Evolutionary conservation across 1,140 invertebrate species (phyloP).

Genomic region (Tetranychus cinnabarinus): DNA sequence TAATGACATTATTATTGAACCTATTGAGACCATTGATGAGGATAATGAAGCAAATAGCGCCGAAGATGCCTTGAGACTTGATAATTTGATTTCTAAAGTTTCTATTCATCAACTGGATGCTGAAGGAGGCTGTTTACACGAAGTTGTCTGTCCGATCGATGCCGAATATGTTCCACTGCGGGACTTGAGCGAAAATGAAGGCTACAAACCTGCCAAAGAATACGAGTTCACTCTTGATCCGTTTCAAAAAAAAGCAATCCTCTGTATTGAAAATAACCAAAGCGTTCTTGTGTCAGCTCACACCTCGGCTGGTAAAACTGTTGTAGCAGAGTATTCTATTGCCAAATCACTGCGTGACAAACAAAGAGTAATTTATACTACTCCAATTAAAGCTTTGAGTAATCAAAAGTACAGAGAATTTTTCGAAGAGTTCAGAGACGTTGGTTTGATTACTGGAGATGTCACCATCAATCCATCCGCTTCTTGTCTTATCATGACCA

Average conservation of each 20-base stretch:
- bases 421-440: constrained; percentile 89
- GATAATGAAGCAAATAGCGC: neutral
- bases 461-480: constrained; percentile 96
- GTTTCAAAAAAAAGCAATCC: constrained; percentile 91
- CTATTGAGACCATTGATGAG: neutral
- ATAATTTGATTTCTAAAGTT: neutral
- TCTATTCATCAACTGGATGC: constrained; percentile 4
- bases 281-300: constrained; percentile 78
- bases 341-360: constrained; percentile 40
- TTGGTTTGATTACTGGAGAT: constrained; percentile 93
- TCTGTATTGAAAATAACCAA: constrained; percentile 89
- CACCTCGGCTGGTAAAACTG: constrained; percentile 98
- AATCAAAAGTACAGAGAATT: constrained; percentile 99
- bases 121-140: constrained; percentile 8
- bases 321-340: constrained; percentile 78
- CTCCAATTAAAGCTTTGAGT: constrained; percentile 95
- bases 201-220: constrained; percentile 52
- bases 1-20: constrained; percentile 1
- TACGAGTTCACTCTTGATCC: constrained; percentile 90
- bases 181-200: constrained; percentile 19
- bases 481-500: constrained; percentile 97
- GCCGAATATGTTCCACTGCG: constrained; percentile 50
- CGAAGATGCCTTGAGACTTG: neutral
- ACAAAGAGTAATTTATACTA: constrained; percentile 93
- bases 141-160: constrained; percentile 56